These are phyloP conservation scores for Troglohyphantes excavatus DNA, from an alignment of 2,888 invertebrate species.

Conservation along the genomic window DNA sequence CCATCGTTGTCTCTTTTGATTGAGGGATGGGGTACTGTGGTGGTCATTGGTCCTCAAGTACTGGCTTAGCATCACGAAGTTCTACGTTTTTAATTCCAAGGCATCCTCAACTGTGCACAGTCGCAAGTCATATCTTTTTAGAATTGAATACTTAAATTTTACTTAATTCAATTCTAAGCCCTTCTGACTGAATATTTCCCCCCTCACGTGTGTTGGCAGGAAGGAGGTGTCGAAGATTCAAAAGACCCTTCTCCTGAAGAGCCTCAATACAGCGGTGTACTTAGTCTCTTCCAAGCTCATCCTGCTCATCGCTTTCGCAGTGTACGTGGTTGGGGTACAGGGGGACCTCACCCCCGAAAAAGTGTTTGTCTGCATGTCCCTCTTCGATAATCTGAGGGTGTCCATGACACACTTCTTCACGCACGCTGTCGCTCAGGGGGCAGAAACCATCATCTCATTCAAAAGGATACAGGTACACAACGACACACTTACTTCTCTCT, in stretches of 20 bases:
- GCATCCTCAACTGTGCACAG: too few relatives aligned
- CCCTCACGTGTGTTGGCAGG: too few relatives aligned
- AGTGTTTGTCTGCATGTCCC: slow-evolving; percentile 92
- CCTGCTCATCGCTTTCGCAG: slow-evolving; percentile 90
- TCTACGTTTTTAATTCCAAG: too few relatives aligned
- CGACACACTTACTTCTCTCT: too few relatives aligned
- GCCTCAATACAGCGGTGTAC: slow-evolving; percentile 87
- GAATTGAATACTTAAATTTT: too few relatives aligned
- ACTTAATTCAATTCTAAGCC: too few relatives aligned
- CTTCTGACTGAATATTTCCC: too few relatives aligned
- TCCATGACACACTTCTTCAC: slow-evolving; percentile 89
- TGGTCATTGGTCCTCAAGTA: too few relatives aligned
- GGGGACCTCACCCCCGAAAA: slow-evolving; percentile 78
- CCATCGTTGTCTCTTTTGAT: too few relatives aligned
- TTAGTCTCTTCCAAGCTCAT: slow-evolving; percentile 90
- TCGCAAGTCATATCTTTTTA: too few relatives aligned
- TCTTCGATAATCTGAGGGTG: slow-evolving; percentile 92
- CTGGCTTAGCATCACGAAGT: too few relatives aligned
- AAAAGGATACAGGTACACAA: slow-evolving; percentile 86
- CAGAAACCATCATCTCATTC: slow-evolving; percentile 90
- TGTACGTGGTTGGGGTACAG: slow-evolving; percentile 87
- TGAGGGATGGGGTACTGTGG: too few relatives aligned
- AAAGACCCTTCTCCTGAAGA: slow-evolving; percentile 86
- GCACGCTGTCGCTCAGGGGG: slow-evolving; percentile 90
- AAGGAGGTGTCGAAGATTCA: slow-evolving; percentile 88